These are phyloP conservation scores for Pampusana beccarii DNA, from an alignment of 2,113 vertebrate species.

Conservation along the genomic window DNA sequence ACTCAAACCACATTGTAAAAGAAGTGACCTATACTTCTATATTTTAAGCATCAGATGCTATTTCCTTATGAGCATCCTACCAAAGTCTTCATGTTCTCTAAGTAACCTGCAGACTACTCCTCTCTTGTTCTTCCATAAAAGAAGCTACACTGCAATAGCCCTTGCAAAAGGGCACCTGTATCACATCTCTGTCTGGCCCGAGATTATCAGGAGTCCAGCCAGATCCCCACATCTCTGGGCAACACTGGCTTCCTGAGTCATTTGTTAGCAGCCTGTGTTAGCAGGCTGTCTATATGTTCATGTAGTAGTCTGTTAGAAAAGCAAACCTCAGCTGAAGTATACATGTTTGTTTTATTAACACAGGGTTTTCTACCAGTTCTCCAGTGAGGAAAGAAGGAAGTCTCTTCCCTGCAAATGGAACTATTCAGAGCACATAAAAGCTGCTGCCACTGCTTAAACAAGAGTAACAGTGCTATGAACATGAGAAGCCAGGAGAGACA, in stretches of 20 bases:
- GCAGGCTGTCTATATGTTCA: background rate
- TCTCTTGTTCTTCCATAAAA: background rate
- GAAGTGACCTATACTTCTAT: background rate
- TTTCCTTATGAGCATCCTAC: background rate
- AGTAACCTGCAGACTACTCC: background rate
- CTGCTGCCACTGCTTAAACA: background rate
- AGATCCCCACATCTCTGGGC: background rate
- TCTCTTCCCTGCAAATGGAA: background rate
- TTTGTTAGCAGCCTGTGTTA: background rate
- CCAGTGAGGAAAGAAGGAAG: background rate
- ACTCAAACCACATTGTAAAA: background rate
- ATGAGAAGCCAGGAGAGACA: background rate
- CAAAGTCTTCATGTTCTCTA: background rate
- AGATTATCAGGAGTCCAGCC: background rate
- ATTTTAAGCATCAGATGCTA: background rate
- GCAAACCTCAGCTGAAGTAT: background rate
- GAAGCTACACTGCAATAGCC: background rate
- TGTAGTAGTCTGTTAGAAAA: background rate
- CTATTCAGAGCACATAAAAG: background rate
- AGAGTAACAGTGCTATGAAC: background rate
- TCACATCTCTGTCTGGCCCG: background rate
- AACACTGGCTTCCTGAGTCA: background rate
- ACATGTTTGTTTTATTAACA: background rate
- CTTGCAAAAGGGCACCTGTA: background rate
- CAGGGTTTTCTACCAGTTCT: background rate